Evolutionary conservation across 1,140 invertebrate genomes (phyloP).

Genomic region (Carposina sasakii): DNA sequence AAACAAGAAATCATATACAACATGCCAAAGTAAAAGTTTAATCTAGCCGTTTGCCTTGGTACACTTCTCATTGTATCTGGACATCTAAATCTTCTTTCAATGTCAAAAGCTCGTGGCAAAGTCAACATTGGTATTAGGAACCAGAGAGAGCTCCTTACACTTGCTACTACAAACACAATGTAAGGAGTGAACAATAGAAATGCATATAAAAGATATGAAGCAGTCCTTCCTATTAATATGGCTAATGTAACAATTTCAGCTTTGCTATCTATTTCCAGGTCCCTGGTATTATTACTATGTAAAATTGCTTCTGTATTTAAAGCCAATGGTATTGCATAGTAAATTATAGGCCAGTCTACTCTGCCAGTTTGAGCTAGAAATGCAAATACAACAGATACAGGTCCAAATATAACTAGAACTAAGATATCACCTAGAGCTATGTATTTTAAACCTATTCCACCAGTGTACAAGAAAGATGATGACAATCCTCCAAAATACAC

Average conservation of each 20-base stretch:
- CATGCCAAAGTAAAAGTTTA: constrained; percentile 93
- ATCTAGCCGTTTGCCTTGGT: constrained; percentile 89
- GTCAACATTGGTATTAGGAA: constrained; percentile 92
- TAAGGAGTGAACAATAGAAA: constrained; percentile 94
- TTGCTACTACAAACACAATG: constrained; percentile 88
- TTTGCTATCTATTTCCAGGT: constrained; percentile 87
- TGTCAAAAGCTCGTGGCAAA: constrained; percentile 88
- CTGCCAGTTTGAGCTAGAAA: constrained; percentile 93
- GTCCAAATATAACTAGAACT: constrained; percentile 94
- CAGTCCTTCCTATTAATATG: constrained; percentile 92
- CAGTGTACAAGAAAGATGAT: constrained; percentile 95
- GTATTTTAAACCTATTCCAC: constrained; percentile 95
- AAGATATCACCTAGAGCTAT: constrained; percentile 93
- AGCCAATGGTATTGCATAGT: constrained; percentile 94
- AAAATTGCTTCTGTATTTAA: constrained; percentile 96
- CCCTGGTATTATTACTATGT: constrained; percentile 95
- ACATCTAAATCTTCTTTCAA: constrained; percentile 91
- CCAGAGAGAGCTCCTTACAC: constrained; percentile 88
- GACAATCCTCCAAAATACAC: constrained; percentile 96
- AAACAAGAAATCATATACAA: constrained; percentile 88
- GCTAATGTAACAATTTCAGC: constrained; percentile 94
- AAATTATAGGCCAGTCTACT: constrained; percentile 88
- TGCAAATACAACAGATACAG: constrained; percentile 94
- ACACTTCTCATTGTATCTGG: constrained; percentile 84
- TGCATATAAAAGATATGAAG: constrained; percentile 92